A percentile compares a stretch with the other conserved stretches of the same genome.
phyloP scores from a whole-genome alignment of 2,113 vertebrate genomes.

The Cephalophus harveyi region DNA sequence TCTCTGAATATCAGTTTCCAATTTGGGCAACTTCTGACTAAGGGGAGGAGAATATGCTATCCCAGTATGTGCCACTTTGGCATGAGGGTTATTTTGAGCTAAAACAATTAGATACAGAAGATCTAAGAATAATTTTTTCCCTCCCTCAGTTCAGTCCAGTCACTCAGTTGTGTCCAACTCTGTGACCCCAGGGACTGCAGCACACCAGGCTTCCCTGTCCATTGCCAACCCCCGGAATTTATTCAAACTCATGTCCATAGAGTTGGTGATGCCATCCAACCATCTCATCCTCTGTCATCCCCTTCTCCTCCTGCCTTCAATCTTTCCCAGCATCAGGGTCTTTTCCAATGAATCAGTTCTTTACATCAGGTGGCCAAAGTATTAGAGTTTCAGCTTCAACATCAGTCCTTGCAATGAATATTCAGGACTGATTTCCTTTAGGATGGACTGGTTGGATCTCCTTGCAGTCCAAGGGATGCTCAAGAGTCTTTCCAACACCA shows the following conservation, averaged over 20 bases:
- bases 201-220: neutral
- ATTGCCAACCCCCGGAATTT: rapidly evolving
- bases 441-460: too few relatives aligned
- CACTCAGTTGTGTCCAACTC: neutral
- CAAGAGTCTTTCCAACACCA: too few relatives aligned
- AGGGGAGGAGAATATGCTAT: neutral
- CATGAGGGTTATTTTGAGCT: neutral
- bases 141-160: neutral
- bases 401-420: too few relatives aligned
- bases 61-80: neutral
- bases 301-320: too few relatives aligned
- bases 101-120: neutral
- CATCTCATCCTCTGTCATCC: too few relatives aligned
- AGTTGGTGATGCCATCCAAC: neutral
- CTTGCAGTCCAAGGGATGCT: too few relatives aligned
- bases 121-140: neutral
- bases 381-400: too few relatives aligned
- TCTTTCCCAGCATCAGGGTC: too few relatives aligned
- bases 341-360: too few relatives aligned
- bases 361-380: too few relatives aligned
- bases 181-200: neutral
- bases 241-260: neutral
- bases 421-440: too few relatives aligned
- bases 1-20: neutral
- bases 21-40: neutral